phyloP scores from a whole-genome alignment of 2,888 invertebrate species.

The Nemotelus nigrinus region DNA sequence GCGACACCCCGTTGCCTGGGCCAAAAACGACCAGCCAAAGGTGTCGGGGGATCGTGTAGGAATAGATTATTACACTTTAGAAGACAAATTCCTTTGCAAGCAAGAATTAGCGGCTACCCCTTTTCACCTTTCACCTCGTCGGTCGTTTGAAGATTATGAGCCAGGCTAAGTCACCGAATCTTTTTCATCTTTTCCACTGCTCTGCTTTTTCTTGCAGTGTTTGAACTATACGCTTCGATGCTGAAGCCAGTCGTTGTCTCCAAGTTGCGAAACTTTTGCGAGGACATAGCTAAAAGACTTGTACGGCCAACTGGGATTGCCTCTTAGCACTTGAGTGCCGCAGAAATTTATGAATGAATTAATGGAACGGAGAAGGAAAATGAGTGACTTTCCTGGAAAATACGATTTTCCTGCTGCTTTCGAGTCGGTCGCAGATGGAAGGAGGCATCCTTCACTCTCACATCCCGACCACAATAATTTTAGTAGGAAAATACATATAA shows the following conservation, averaged over 20 bases:
- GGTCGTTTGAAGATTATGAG: conserved; percentile 36
- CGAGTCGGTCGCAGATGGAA: neutral
- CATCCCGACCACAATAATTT: conserved; percentile 14
- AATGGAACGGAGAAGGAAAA: conserved; percentile 16
- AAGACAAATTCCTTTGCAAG: conserved; percentile 49
- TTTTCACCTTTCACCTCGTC: conserved; percentile 17
- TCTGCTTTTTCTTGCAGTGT: too few species aligned
- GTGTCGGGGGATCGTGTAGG: conserved; percentile 38
- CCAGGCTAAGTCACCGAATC: conserved; percentile 5
- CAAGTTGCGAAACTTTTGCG: conserved; percentile 30
- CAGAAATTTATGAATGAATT: conserved; percentile 19
- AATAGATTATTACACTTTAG: conserved; percentile 42
- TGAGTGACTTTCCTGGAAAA: conserved; percentile 12
- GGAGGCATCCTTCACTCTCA: conserved; percentile 18
- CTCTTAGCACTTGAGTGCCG: neutral
- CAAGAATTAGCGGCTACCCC: conserved; percentile 48
- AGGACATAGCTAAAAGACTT: conserved; percentile 19
- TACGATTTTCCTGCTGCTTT: conserved; percentile 7
- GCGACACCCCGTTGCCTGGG: neutral
- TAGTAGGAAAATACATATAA: neutral
- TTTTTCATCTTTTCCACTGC: neutral
- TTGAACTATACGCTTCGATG: neutral
- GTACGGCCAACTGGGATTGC: neutral
- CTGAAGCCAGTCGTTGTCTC: conserved; percentile 2
- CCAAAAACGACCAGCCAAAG: conserved; percentile 13